Conservation (phyloP, 2,113 vertebrate genomes). For the Nanger granti region DNA sequence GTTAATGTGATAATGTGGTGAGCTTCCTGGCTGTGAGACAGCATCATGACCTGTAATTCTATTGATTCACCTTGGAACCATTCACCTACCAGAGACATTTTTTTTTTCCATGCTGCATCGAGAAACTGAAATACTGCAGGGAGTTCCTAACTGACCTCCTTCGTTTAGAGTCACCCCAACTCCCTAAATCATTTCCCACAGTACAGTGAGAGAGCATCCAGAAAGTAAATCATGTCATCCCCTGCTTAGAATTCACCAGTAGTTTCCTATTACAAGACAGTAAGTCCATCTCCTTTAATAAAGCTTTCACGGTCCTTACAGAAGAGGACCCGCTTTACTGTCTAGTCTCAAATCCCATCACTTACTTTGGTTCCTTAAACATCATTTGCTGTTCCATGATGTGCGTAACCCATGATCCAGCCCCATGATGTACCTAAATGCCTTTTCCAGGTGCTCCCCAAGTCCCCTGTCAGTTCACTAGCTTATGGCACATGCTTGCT, state of each 20-base stretch:
- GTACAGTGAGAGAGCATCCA: background rate
- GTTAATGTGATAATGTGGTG: background rate
- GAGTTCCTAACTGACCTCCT: background rate
- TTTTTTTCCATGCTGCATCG: background rate
- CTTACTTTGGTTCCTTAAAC: background rate
- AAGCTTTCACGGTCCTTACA: background rate
- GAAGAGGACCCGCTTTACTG: background rate
- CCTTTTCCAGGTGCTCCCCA: background rate
- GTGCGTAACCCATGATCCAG: background rate
- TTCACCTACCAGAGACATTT: background rate
- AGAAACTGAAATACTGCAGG: slow-evolving; percentile 15
- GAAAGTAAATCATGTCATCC: background rate
- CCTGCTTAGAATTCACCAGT: background rate
- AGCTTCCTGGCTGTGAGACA: background rate
- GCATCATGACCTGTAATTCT: background rate
- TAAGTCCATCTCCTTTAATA: background rate
- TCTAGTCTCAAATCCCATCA: background rate
- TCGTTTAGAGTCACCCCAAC: background rate
- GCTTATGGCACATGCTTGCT: background rate
- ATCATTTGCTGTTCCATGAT: background rate
- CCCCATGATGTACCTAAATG: background rate
- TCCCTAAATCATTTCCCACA: background rate
- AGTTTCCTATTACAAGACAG: background rate
- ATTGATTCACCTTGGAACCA: slow-evolving; percentile 39
- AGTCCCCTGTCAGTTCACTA: background rate